A percentile compares a stretch with the other conserved stretches of the same genome.
phyloP scores from a whole-genome alignment of 53 echinoderm and acorn worm species.

The Paelopatides confundens region DNA sequence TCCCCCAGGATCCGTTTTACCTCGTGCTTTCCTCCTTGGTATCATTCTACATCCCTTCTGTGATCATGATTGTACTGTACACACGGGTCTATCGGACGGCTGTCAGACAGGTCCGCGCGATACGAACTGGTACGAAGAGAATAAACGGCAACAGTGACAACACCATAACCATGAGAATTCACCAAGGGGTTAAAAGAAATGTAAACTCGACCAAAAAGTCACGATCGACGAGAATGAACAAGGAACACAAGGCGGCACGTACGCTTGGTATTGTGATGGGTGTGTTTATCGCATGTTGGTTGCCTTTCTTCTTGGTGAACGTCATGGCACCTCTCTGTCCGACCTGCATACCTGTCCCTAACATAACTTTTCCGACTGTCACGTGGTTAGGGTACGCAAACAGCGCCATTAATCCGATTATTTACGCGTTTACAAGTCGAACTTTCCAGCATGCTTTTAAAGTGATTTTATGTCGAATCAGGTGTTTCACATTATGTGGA shows the following conservation, averaged over 20 bases:
- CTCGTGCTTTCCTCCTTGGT: constrained; percentile 88
- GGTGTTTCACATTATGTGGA: background rate
- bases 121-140: constrained; percentile 80
- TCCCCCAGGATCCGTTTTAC: constrained; percentile 82
- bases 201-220: constrained; percentile 6
- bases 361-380: constrained; percentile 70
- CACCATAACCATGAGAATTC: constrained; percentile 81
- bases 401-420: constrained; percentile 88
- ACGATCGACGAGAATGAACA: constrained; percentile 50
- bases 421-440: constrained; percentile 92
- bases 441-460: constrained; percentile 89
- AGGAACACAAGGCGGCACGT: constrained; percentile 70
- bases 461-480: constrained; percentile 72
- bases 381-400: constrained; percentile 94
- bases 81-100: constrained; percentile 87
- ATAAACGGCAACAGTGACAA: constrained; percentile 59
- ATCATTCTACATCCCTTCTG: constrained; percentile 91
- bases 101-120: constrained; percentile 73
- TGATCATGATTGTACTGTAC: constrained; percentile 91
- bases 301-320: constrained; percentile 95
- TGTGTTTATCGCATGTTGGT: constrained; percentile 94
- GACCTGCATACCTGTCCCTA: constrained; percentile 66
- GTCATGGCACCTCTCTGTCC: constrained; percentile 79
- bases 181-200: constrained; percentile 67
- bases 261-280: constrained; percentile 94